Base-by-base conservation (phyloP, 1,140 invertebrate species). In the Anoplolepis gracilipes region DNA sequence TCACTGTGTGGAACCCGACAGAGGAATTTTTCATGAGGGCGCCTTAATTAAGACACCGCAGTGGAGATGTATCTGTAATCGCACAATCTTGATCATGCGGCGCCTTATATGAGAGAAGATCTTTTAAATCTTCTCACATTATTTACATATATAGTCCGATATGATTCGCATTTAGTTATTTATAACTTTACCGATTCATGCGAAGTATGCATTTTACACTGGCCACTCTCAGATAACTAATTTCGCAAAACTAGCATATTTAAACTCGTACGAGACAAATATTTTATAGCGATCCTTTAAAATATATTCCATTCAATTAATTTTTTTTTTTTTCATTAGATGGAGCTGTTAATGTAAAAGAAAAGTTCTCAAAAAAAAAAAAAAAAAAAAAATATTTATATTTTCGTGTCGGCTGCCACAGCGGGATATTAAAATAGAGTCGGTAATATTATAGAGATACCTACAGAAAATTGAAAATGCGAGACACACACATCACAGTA, bases 51-150 rank as follows among this genome's bases (percentile, higher is more conserved):
- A 82, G 36, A 82, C 78, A 53, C 16, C 22, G 36, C 67, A 28
- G 8, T 36, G n/a, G 11, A 55, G 78, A 72, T 19, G 53, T 11
- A 46, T 59, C 33, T 57, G 65, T 30, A 70, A 49, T 49, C 53
- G 19, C 36, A 4, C 7, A 72, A 82, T 82, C 28, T 82, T 82
- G 53, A 82, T 61, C 8, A 69, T 39, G 36, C 19, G 53, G 67
- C 53, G 33, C n/a, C 36, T 73, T 82, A 72, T 33, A 42, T 82
- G 72, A 82, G 46, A 49, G 19, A 69, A 11, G 53, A 49, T 49
- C 46, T 82, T 57, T 82, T 82, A 59, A 82, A 82, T 82, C 78
- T 81, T 42, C 28, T 70, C 53, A 25, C 22, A 36, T 73, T 73
- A 82, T 73, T 6, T 82, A 73, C 61, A 46, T 59, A 73, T 73